A percentile compares a stretch with the other conserved stretches of the same genome.
These are phyloP conservation scores for Aleadryas rufinucha DNA, from an alignment of 2,113 vertebrate species.

Conservation along the genomic window DNA sequence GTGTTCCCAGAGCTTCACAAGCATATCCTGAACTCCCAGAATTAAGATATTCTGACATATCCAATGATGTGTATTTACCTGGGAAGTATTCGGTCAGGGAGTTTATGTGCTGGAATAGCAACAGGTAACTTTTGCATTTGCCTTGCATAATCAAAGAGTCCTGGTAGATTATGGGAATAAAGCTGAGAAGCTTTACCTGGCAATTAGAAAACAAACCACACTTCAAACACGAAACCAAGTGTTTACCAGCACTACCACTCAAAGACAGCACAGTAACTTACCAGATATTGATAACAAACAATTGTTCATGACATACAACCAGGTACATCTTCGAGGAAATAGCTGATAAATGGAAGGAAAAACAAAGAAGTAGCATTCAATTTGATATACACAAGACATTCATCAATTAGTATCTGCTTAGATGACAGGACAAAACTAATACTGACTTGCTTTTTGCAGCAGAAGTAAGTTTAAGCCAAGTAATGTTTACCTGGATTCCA, in stretches of 20 bases:
- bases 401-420: neutral
- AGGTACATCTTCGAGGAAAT: constrained; percentile 93
- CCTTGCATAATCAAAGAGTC: constrained; percentile 94
- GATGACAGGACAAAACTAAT: neutral
- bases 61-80: constrained; percentile 70
- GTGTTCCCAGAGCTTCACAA: neutral
- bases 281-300: constrained; percentile 96
- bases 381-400: neutral
- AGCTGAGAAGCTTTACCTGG: constrained; percentile 97
- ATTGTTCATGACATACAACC: constrained; percentile 99
- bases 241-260: neutral
- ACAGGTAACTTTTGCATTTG: constrained; percentile 97
- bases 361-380: neutral
- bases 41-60: neutral
- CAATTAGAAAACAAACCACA: constrained; percentile 55
- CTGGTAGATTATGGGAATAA: constrained; percentile 94
- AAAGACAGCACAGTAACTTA: constrained; percentile 67
- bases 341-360: constrained; percentile 74
- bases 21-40: neutral
- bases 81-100: constrained; percentile 96
- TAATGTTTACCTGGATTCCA: neutral
- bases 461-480: neutral
- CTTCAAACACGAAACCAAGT: constrained; percentile 14
- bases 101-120: constrained; percentile 94
- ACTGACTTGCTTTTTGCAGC: neutral